Percentiles rank a stretch among this genome's conserved stretches.
Evolutionary conservation across 2,113 vertebrate species (phyloP).

Genomic region (Pachypanchax playfairii): DNA sequence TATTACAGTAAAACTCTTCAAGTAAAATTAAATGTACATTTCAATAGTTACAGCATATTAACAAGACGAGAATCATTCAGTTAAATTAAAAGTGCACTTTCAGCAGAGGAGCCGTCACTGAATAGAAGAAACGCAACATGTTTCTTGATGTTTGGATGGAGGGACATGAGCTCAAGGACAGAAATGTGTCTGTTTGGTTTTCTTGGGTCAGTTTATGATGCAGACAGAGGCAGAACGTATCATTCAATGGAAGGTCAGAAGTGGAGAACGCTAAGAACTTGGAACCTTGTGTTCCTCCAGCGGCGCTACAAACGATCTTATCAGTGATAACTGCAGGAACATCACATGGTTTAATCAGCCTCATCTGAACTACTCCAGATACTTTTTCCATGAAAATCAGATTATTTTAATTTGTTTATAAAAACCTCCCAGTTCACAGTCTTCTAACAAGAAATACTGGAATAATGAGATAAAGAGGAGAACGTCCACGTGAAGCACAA

Average conservation of each 20-base stretch:
- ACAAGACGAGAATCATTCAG: slow-evolving; percentile 56
- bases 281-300: slow-evolving; percentile 29
- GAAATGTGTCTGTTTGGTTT: slow-evolving; percentile 34
- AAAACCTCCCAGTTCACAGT: too few relatives aligned
- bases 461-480: too few relatives aligned
- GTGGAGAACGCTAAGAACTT: slow-evolving; percentile 14
- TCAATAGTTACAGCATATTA: slow-evolving; percentile 77
- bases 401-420: too few relatives aligned
- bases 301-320: slow-evolving; percentile 19
- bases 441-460: too few relatives aligned
- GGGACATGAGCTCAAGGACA: slow-evolving; percentile 14
- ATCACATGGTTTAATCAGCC: too few relatives aligned
- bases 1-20: slow-evolving; percentile 71
- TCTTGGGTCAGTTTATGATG: slow-evolving; percentile 20
- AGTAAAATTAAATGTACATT: slow-evolving; percentile 78
- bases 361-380: too few relatives aligned
- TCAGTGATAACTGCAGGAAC: too few relatives aligned
- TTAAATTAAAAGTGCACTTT: slow-evolving; percentile 82
- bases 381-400: too few relatives aligned
- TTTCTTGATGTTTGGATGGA: slow-evolving; percentile 30
- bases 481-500: too few relatives aligned
- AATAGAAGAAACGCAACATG: slow-evolving; percentile 31
- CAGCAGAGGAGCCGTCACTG: slow-evolving; percentile 59
- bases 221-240: too few relatives aligned
- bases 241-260: slow-evolving; percentile 3